phyloP scores from a whole-genome alignment of 2,797 vertebrate species.

The Rhodeus uyekii region DNA sequence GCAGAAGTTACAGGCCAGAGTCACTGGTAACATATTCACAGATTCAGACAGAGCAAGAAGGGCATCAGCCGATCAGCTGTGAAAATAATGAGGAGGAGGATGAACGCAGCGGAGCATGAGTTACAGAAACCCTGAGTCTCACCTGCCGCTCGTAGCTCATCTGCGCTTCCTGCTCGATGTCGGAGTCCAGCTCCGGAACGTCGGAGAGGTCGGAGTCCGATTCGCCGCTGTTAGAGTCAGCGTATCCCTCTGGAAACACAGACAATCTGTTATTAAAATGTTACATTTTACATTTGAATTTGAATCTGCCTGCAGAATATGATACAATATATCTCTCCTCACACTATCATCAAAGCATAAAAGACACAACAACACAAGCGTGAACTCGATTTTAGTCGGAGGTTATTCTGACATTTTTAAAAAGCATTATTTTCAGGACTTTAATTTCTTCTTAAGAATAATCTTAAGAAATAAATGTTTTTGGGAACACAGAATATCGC shows the following conservation, averaged over 20 bases:
- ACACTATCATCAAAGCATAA: too few relatives aligned
- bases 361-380: too few relatives aligned
- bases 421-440: too few relatives aligned
- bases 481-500: too few relatives aligned
- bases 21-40: not conserved
- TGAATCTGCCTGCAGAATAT: too few relatives aligned
- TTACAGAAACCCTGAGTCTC: slow-evolving; percentile 44
- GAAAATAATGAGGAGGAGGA: slow-evolving; percentile 50
- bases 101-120: slow-evolving; percentile 34
- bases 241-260: slow-evolving; percentile 79
- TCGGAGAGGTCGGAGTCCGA: slow-evolving; percentile 78
- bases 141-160: slow-evolving; percentile 95
- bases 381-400: too few relatives aligned
- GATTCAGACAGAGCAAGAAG: slow-evolving; percentile 8
- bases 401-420: too few relatives aligned
- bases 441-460: too few relatives aligned
- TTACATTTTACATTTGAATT: too few relatives aligned
- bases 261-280: too few relatives aligned
- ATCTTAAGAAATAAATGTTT: too few relatives aligned
- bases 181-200: slow-evolving; percentile 93
- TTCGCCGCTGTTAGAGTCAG: slow-evolving; percentile 93
- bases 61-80: slow-evolving; percentile 46
- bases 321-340: too few relatives aligned
- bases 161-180: slow-evolving; percentile 96
- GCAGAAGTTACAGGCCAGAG: not conserved